Conservation (phyloP, 1,140 invertebrate genomes). For the Ips typographus region DNA sequence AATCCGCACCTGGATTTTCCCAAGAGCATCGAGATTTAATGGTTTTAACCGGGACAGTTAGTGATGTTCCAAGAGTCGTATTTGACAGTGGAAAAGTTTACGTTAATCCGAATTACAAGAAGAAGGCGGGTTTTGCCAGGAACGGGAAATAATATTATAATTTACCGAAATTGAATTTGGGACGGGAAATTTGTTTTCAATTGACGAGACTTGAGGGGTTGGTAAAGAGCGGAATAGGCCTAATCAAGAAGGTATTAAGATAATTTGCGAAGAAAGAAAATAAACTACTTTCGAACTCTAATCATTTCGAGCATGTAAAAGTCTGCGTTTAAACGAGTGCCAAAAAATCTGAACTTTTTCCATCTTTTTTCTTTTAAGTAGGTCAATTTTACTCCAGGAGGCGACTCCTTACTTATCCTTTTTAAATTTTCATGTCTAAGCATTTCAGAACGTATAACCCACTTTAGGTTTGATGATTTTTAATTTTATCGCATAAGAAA, state of each 20-base stretch:
- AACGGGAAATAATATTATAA: too few relatives aligned
- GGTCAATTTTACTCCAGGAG: constrained; percentile 23
- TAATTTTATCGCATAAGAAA: constrained; percentile 10
- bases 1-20: constrained; percentile 11
- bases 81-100: too few relatives aligned
- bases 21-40: constrained; percentile 12
- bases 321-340: not conserved
- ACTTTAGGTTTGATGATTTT: constrained; percentile 16
- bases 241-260: too few relatives aligned
- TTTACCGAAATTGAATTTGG: too few relatives aligned
- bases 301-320: not conserved
- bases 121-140: too few relatives aligned
- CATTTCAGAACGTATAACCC: constrained; percentile 25
- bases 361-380: constrained; percentile 20
- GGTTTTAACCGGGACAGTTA: constrained; percentile 6
- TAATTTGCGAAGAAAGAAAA: too few relatives aligned
- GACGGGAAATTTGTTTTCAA: too few relatives aligned
- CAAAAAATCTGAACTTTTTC: constrained; percentile 3
- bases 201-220: too few relatives aligned
- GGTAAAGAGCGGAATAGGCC: too few relatives aligned
- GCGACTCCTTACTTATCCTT: constrained; percentile 24
- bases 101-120: too few relatives aligned
- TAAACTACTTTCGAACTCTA: too few relatives aligned
- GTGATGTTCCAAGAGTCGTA: not conserved
- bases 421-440: constrained; percentile 29